Evolutionary conservation across 2,113 vertebrate species (phyloP).

Genomic region (Takifugu flavidus): DNA sequence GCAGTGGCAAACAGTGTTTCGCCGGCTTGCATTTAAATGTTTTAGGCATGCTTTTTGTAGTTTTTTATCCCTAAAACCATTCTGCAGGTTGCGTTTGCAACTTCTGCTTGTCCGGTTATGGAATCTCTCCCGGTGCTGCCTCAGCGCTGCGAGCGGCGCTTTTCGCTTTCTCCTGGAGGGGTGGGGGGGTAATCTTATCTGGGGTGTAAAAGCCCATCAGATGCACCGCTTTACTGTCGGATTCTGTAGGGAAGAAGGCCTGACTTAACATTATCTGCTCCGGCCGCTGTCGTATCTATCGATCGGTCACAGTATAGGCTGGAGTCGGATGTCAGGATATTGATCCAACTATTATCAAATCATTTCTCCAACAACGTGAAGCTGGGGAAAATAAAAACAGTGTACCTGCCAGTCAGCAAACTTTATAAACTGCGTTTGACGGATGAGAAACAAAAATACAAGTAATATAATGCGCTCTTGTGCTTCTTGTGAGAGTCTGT

Average conservation of each 20-base stretch:
- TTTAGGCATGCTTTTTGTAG: constrained; percentile 22
- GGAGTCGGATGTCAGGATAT: constrained; percentile 69
- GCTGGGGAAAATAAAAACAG: constrained; percentile 11
- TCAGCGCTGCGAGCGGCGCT: constrained; percentile 30
- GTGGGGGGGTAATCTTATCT: neutral
- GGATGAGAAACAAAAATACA: neutral
- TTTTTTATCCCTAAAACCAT: constrained; percentile 28
- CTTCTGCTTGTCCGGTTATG: constrained; percentile 52
- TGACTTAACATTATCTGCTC: constrained; percentile 43
- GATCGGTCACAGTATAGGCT: constrained; percentile 65
- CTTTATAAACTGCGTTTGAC: constrained; percentile 29
- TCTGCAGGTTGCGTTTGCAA: constrained; percentile 37
- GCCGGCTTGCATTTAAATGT: constrained; percentile 12
- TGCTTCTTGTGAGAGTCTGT: constrained; percentile 9
- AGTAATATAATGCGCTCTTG: constrained; percentile 2
- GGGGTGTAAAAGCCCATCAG: constrained; percentile 44
- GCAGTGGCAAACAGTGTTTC: constrained; percentile 18
- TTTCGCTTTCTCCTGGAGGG: constrained; percentile 3
- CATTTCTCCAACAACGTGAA: constrained; percentile 27
- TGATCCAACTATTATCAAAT: constrained; percentile 67
- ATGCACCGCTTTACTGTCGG: constrained; percentile 34
- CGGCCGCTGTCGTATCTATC: constrained; percentile 65
- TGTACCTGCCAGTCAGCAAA: constrained; percentile 37
- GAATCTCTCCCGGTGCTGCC: constrained; percentile 42
- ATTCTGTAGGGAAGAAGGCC: constrained; percentile 44